These are phyloP conservation scores for Centropristis striata DNA, from an alignment of 2,113 vertebrate species.

Conservation along the genomic window DNA sequence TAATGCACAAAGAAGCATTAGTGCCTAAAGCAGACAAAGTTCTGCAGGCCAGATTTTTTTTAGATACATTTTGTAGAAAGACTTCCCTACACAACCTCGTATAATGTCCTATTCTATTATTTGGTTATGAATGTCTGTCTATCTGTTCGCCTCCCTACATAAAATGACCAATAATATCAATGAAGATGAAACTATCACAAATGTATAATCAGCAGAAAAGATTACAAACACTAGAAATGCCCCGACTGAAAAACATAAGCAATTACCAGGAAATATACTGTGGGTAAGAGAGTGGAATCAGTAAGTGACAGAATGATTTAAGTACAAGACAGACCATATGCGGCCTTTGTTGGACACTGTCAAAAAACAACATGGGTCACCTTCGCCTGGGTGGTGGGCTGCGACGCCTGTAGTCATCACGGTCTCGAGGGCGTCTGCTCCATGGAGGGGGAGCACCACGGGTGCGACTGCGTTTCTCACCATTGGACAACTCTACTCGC, in stretches of 20 bases:
- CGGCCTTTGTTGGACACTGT: constrained; percentile 5
- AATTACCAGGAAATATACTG: constrained; percentile 63
- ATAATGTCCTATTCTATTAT: constrained; percentile 2
- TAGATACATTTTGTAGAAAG: constrained; percentile 42
- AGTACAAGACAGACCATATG: constrained; percentile 41
- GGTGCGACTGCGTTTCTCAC: constrained; percentile 95
- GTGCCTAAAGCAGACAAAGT: constrained; percentile 16
- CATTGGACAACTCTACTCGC: constrained; percentile 96
- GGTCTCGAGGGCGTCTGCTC: constrained; percentile 93
- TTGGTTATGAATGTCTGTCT: constrained; percentile 29
- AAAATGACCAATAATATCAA: constrained; percentile 73
- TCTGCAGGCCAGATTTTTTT: constrained; percentile 35
- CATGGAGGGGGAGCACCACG: constrained; percentile 95
- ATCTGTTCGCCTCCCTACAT: constrained; percentile 6
- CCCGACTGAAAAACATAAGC: constrained; percentile 50
- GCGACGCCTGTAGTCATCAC: constrained; percentile 95
- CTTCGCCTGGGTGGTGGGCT: constrained; percentile 93
- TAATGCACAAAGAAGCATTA: constrained; percentile 18
- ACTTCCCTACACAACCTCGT: constrained; percentile 1
- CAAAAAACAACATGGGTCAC: constrained; percentile 81
- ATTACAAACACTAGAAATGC: constrained; percentile 41
- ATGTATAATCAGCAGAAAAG: constrained; percentile 53
- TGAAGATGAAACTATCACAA: constrained; percentile 75
- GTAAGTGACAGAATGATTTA: constrained; percentile 38
- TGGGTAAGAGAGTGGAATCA: constrained; percentile 55